Base-by-base conservation (phyloP, 2,113 vertebrate genomes). In the Antechinus stuartii region DNA sequence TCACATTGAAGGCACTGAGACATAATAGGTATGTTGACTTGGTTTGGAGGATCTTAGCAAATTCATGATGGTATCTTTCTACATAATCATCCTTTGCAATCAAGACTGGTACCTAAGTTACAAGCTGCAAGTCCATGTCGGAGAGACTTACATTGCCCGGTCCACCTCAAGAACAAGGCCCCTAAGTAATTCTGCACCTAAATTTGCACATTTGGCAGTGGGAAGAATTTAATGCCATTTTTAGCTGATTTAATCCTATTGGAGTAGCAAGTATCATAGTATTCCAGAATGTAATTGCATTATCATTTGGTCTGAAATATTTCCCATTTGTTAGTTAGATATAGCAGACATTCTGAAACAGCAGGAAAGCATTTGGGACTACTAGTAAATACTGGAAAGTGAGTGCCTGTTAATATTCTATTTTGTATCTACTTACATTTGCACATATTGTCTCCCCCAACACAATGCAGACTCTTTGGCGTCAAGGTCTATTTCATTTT, bases 301-400 rank as follows among this genome's bases (percentile, higher is more conserved):
- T 19, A 52, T 52, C 50, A 11, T 2, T 12, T 22, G 25, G 19
- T 1, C n/a, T 42, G 16, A 35, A 16, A 54, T 56, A 68, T 14
- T 35, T 35, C 25, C 14, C 1, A 0, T 24, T 47, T 16, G 89
- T 49, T 84, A 49, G 52, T 84, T 68, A 92, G 55, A 93, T 91
- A 95, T 22, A 42, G 76, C 52, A 55, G 42, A 42, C 27, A 54
- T 25, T 26, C 10, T 54, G 95, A 95, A 52, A 84, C 5, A 94
- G 22, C 47, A 92, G 46, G 92, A 91, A 91, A 94, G 4, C 30
- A 42, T 26, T 46, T 19, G 5, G 93, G 57, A 52, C 35, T 96
- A 49, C 47, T 61, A 89, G 47, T 92, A 94, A 95, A 54, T 68
- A 50, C 91, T 47, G 93, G 55, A 95, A 97, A 96, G 90, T 57